These are phyloP conservation scores for Crocidura indochinensis DNA, from an alignment of 2,797 vertebrate genomes.

Conservation along the genomic window DNA sequence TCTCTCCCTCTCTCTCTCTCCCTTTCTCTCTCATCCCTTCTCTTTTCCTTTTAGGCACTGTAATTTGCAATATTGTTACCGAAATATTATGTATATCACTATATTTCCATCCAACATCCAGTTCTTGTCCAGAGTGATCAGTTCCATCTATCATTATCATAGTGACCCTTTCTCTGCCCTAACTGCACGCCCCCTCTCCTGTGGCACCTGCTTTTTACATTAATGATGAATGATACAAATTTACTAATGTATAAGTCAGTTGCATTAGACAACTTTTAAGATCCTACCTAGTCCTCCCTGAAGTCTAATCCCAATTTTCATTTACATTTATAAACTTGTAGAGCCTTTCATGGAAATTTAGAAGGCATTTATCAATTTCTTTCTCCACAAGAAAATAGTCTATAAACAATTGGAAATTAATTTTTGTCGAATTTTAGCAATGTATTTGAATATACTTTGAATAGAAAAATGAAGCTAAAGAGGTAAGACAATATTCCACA, in stretches of 20 bases:
- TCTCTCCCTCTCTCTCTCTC: too few relatives aligned
- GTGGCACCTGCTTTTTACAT: constrained; percentile 6
- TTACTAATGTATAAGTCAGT: constrained; percentile 3
- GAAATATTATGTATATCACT: too few relatives aligned
- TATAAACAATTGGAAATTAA: constrained; percentile 37
- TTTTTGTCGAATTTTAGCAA: constrained; percentile 42
- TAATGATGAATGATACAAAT: not conserved
- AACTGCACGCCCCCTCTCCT: too few relatives aligned
- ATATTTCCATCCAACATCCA: too few relatives aligned
- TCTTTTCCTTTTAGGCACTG: too few relatives aligned
- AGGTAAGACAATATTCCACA: constrained; percentile 26
- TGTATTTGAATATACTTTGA: constrained; percentile 60
- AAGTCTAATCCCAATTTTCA: constrained; percentile 52
- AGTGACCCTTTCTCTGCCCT: too few relatives aligned
- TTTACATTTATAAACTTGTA: not conserved
- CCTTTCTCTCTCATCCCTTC: too few relatives aligned
- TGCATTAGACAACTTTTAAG: constrained; percentile 28
- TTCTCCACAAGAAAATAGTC: not conserved
- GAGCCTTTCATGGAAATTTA: not conserved
- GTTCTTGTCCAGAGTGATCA: too few relatives aligned
- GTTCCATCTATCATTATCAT: too few relatives aligned
- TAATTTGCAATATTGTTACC: too few relatives aligned
- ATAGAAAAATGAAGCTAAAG: constrained; percentile 28
- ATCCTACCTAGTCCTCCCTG: not conserved
- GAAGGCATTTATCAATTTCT: not conserved